Percentiles rank a stretch among this genome's conserved stretches.
phyloP scores from a whole-genome alignment of 2,797 vertebrate species.

The Hoplostethus atlanticus region DNA sequence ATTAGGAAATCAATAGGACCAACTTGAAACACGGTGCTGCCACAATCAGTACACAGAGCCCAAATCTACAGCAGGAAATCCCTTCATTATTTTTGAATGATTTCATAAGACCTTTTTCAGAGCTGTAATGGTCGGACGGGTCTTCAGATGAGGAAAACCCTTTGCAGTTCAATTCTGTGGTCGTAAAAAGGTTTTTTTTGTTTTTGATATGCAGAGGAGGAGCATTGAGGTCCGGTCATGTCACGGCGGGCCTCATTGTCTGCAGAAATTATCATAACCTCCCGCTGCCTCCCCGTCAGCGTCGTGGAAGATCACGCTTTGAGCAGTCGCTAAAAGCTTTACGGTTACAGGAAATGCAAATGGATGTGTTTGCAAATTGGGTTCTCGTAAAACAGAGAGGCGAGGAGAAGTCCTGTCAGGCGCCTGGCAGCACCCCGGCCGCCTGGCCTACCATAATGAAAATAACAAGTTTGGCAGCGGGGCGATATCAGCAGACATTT shows the following conservation, averaged over 20 bases:
- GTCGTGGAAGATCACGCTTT: conserved; percentile 58
- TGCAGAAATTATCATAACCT: conserved; percentile 69
- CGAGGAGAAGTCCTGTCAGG: conserved; percentile 43
- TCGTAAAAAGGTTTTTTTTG: conserved; percentile 85
- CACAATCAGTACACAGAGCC: conserved; percentile 83
- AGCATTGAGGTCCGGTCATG: conserved; percentile 52
- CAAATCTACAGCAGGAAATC: conserved; percentile 64
- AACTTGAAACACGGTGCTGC: conserved; percentile 92
- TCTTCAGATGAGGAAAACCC: conserved; percentile 91
- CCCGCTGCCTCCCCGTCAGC: conserved; percentile 41
- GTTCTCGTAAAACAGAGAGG: conserved; percentile 83
- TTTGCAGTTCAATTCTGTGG: conserved; percentile 87
- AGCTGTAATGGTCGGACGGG: conserved; percentile 79
- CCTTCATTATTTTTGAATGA: conserved; percentile 66
- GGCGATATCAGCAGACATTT: conserved; percentile 25
- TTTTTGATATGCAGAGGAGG: conserved; percentile 86
- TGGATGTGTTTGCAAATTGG: conserved; percentile 89
- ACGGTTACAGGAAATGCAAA: conserved; percentile 94
- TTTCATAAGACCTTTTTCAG: conserved; percentile 60
- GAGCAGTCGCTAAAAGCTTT: conserved; percentile 71
- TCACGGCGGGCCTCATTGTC: conserved; percentile 58
- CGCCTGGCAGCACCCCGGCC: conserved; percentile 30
- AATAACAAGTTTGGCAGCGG: conserved; percentile 43
- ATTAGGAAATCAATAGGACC: conserved; percentile 93
- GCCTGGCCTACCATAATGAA: conserved; percentile 39